Evolutionary conservation across 1,140 invertebrate species (phyloP), one percentile per base, ranked within the genome.

Genomic region (Drosophila novamexicana): DNA sequence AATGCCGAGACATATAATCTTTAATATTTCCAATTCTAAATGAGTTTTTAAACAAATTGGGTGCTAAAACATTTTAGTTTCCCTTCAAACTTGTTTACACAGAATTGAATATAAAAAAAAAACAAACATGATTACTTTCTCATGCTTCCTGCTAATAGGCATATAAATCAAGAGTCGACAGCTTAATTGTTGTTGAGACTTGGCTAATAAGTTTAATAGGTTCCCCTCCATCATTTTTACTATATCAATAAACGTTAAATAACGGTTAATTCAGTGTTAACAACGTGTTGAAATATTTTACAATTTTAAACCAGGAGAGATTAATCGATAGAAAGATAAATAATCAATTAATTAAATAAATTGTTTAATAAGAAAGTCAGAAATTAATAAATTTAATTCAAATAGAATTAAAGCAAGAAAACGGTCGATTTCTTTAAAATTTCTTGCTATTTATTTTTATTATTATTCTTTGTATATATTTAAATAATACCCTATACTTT

Each of bases 151-250:
- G 49, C 32, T 53, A 6, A 63, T 37, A 14, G 22, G 18, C 49
- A 34, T 54, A 54, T 75, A 64, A 83, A 75, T 83, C 70, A 58
- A 29, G 37, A 59, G 52, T 18, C 39, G 75, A 75, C 80, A 71
- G 52, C n/a, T 56, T 75, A 75, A 82, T 79, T 83, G 75, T 37
- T 37, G 22, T 5, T 29, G 22, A 29, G 22, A 29, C 22, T 29
- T 9, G 22, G 22, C 7, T 7, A 49, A 29, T 49, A 47, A 53
- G 34, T 59, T 59, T 36, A 59, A 18, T 54, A 39, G n/a, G 36
- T 44, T 40, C 16, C 37, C 18, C 16, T 45, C 29, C 53, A 62
- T 69, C 16, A 65, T 71, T 56, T 57, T 22, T 42, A n/a, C 29
- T 65, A 40, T 58, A 39, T 2, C 36, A 67, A 72, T 58, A 57